phyloP scores from a whole-genome alignment of 2,888 invertebrate species.

The Philaethria dido region DNA sequence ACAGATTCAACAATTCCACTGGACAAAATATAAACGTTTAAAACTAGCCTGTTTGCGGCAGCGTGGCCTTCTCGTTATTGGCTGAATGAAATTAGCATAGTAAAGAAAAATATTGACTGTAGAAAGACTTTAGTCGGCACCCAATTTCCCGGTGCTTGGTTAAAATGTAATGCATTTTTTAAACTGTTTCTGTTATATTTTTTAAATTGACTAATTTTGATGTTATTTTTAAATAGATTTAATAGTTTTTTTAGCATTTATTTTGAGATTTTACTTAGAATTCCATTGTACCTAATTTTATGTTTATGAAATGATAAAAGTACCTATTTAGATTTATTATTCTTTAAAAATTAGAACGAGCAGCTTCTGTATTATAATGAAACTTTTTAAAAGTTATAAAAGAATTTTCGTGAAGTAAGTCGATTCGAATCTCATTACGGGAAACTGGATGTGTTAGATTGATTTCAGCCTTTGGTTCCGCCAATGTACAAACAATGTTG shows the following conservation, averaged over 20 bases:
- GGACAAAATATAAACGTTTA: constrained; percentile 73
- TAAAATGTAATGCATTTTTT: constrained; percentile 34
- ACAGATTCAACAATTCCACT: constrained; percentile 75
- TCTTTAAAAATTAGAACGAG: no score
- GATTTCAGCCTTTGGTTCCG: no score
- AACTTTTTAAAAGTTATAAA: no score
- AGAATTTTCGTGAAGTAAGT: no score
- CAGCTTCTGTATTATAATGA: no score
- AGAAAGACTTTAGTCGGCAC: constrained; percentile 27
- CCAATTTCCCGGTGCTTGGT: constrained; percentile 40
- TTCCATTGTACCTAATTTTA: no score
- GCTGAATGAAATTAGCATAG: constrained; percentile 82
- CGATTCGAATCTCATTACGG: no score
- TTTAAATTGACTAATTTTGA: constrained; percentile 7
- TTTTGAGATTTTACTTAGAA: background rate
- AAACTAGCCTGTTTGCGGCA: constrained; percentile 78
- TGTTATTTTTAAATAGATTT: background rate
- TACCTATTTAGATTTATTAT: no score
- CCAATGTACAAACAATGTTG: no score
- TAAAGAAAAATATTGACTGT: constrained; percentile 82
- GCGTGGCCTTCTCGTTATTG: constrained; percentile 71
- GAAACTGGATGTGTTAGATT: no score
- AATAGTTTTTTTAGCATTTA: background rate
- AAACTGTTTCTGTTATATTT: constrained; percentile 13
- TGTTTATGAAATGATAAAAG: no score